Base-by-base conservation (phyloP, 2,797 vertebrate genomes). In the Ceryle rudis region DNA sequence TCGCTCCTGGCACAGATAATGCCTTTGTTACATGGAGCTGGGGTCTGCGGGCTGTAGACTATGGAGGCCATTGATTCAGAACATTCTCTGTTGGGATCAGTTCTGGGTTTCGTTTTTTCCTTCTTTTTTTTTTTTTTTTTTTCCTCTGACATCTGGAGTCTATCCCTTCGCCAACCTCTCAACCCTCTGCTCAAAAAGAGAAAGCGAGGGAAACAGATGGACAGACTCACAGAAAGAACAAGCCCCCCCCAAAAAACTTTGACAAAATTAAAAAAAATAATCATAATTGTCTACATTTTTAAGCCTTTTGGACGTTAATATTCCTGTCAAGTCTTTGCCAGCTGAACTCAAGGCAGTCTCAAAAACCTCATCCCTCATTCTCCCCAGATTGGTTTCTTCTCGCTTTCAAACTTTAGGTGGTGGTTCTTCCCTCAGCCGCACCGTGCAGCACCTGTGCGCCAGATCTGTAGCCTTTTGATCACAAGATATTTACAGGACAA, bases 1-100 rank as follows among this genome's bases (percentile, higher is more conserved):
- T 41, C 15, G 97, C 97, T 97, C 89, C 97, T 98, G 98, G 98
- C 98, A 98, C 98, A 98, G 98, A 99, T 98, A 98, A 98, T 98
- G 97, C 98, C 98, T 98, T 98, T 98, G 98, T 99, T 98, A 96
- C 93, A 94, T 96, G 96, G 98, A 97, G 98, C 98, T 94, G 97
- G 51, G 78, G 44, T 96, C 94, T 57, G 49, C 7, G 10, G 86
- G 57, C 69, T 37, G 10, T 7, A 72, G 89, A 97, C 95, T 96
- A 65, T 95, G 96, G 84, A 95, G 89, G 21, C 92, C 94, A 97
- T 98, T 98, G 97, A 98, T 98, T 98, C 94, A 73, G 67, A 95
- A 35, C 49, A 62, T 92, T 97, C 89, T 75, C 90, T 94, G 94
- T 28, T 96, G 93, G 95, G 96, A 97, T 95, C 96, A 93, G 41